Percentiles rank a stretch among this genome's conserved stretches.
phyloP scores from a whole-genome alignment of 2,797 vertebrate genomes.

The Chrysocyon brachyurus region DNA sequence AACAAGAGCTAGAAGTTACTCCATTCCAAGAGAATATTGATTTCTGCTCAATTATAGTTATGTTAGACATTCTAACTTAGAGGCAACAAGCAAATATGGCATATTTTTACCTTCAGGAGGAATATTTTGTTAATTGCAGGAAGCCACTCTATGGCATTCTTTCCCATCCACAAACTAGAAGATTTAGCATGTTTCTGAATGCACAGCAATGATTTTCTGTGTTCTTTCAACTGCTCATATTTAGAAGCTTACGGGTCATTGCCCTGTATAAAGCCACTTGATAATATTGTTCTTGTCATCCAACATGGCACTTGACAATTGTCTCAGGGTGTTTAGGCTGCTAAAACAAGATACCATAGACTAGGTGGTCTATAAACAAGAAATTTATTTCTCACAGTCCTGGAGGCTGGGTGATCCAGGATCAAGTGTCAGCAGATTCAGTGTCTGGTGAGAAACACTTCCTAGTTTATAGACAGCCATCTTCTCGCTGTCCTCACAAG shows the following conservation, averaged over 20 bases:
- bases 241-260: constrained; percentile 56
- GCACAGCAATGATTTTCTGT: background rate
- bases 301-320: constrained; percentile 36
- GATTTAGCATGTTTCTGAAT: background rate
- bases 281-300: constrained; percentile 75
- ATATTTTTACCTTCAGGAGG: background rate
- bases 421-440: background rate
- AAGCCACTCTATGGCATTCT: background rate
- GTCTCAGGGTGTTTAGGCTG: background rate
- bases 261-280: constrained; percentile 74
- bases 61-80: background rate
- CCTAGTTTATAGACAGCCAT: background rate
- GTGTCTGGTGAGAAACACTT: background rate
- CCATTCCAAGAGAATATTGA: constrained; percentile 1
- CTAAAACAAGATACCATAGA: background rate
- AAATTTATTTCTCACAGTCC: background rate
- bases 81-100: background rate
- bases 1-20: constrained; percentile 81
- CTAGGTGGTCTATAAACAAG: background rate
- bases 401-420: background rate
- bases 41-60: constrained; percentile 23
- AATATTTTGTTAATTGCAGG: background rate
- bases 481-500: background rate
- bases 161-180: background rate
- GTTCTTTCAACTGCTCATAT: background rate